Conservation (phyloP, 2,888 invertebrate genomes). For the Galerucella calmariensis region DNA sequence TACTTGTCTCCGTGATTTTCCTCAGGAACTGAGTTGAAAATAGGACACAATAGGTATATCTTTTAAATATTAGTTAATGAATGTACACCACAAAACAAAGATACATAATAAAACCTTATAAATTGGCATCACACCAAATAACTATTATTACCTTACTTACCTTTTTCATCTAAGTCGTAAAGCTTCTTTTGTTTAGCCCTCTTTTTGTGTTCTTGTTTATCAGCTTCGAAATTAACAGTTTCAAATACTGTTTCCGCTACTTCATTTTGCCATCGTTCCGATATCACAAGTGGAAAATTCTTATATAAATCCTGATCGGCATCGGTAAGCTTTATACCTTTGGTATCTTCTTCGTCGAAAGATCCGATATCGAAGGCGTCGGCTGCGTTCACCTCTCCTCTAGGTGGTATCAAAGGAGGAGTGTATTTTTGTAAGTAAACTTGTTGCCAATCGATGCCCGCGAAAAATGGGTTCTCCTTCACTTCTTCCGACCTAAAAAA, state of each 20-base stretch:
- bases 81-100: too few species aligned
- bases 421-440: slow-evolving; percentile 99
- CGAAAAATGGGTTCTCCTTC: slow-evolving; percentile 97
- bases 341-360: slow-evolving; percentile 99
- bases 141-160: slow-evolving; percentile 61
- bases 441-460: slow-evolving; percentile 98
- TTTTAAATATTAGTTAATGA: too few species aligned
- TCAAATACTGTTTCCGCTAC: slow-evolving; percentile 99
- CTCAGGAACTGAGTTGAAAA: too few species aligned
- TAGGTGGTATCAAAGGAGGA: slow-evolving; percentile 96
- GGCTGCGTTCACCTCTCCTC: slow-evolving; percentile 99
- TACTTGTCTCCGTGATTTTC: too few species aligned
- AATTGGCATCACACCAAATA: too few species aligned
- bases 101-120: too few species aligned
- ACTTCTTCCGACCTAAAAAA: slow-evolving; percentile 89
- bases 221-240: slow-evolving; percentile 96
- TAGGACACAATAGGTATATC: too few species aligned
- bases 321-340: slow-evolving; percentile 97
- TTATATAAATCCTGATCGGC: slow-evolving; percentile 98
- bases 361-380: slow-evolving; percentile 99
- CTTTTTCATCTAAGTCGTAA: slow-evolving; percentile 94
- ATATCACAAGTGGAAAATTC: slow-evolving; percentile 98
- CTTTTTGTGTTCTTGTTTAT: slow-evolving; percentile 94
- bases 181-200: slow-evolving; percentile 94
- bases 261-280: slow-evolving; percentile 99